A percentile compares a stretch with the other conserved stretches of the same genome.
Conservation (phyloP, 2,888 invertebrate genomes). For the Andrena chrysosceles region DNA sequence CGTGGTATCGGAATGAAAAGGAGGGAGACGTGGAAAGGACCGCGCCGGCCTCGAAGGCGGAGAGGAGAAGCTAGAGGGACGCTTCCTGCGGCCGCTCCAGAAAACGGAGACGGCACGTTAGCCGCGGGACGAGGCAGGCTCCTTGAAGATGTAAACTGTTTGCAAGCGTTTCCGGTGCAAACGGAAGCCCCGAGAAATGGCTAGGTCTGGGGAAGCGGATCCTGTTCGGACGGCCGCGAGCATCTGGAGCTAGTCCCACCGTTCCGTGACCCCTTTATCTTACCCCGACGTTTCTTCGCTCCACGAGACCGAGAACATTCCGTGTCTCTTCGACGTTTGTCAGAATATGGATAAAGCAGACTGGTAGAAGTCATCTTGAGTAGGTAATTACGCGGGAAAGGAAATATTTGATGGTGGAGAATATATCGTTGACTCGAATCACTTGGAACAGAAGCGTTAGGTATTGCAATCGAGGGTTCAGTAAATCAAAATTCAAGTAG, state of each 20-base stretch:
- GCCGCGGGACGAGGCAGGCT: constrained; percentile 17
- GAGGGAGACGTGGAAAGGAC: constrained; percentile 10
- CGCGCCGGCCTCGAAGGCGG: constrained; percentile 11
- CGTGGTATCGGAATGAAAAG: constrained; percentile 24
- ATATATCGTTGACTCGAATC: too few relatives aligned
- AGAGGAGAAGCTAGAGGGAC: constrained; percentile 17
- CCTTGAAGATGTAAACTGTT: constrained; percentile 78
- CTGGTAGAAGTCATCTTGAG: too few relatives aligned
- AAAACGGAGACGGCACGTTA: constrained; percentile 20
- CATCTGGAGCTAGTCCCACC: constrained; percentile 7
- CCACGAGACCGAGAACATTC: not conserved
- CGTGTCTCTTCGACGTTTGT: too few relatives aligned
- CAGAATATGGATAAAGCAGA: too few relatives aligned
- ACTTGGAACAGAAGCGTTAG: too few relatives aligned
- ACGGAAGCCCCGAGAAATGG: constrained; percentile 74
- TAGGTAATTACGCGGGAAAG: too few relatives aligned
- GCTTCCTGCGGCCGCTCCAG: constrained; percentile 34
- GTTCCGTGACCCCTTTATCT: constrained; percentile 23
- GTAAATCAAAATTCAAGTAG: too few relatives aligned
- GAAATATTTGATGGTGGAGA: too few relatives aligned
- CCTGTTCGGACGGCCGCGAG: constrained; percentile 20
- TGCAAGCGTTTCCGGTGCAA: constrained; percentile 74
- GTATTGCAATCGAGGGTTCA: too few relatives aligned
- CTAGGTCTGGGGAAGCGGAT: constrained; percentile 58
- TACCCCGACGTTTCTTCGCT: not conserved